phyloP scores from a whole-genome alignment of 1,140 invertebrate species.

The Subanguina moxae region DNA sequence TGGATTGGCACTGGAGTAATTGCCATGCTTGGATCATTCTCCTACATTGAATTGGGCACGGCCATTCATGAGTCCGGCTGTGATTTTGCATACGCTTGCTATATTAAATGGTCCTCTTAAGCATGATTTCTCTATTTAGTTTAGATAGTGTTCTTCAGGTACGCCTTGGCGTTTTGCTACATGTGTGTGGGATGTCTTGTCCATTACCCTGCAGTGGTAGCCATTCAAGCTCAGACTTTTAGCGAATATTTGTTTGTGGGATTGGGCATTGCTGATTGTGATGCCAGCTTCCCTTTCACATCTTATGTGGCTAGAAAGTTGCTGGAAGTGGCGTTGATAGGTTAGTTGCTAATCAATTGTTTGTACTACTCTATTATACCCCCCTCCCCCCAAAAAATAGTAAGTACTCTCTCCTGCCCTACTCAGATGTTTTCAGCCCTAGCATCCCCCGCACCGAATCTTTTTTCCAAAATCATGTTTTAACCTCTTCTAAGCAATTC shows the following conservation, averaged over 20 bases:
- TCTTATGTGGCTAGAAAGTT: constrained; percentile 17
- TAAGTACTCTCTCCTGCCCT: too few species aligned
- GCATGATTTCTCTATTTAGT: not conserved
- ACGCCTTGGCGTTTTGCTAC: constrained; percentile 39
- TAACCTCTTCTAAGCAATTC: too few species aligned
- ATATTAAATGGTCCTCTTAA: constrained; percentile 43
- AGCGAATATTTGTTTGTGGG: constrained; percentile 43
- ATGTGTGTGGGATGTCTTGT: constrained; percentile 39
- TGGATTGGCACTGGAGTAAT: constrained; percentile 41
- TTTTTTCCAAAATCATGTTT: too few species aligned
- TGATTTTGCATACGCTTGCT: constrained; percentile 49
- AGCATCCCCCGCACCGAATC: too few species aligned
- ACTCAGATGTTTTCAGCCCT: too few species aligned
- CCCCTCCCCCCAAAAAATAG: too few species aligned
- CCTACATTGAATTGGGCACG: constrained; percentile 43
- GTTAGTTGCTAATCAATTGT: not conserved
- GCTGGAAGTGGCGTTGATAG: constrained; percentile 9
- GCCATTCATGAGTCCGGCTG: constrained; percentile 41
- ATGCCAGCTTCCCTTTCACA: not conserved
- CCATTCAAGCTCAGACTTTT: constrained; percentile 45
- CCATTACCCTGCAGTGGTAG: constrained; percentile 42
- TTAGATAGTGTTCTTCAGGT: constrained; percentile 16
- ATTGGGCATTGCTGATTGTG: constrained; percentile 1
- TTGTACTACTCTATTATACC: not conserved
- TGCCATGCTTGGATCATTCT: constrained; percentile 42